Percentiles rank a stretch among this genome's conserved stretches.
phyloP scores from a whole-genome alignment of 2,113 vertebrate species.

The Colossoma macropomum region DNA sequence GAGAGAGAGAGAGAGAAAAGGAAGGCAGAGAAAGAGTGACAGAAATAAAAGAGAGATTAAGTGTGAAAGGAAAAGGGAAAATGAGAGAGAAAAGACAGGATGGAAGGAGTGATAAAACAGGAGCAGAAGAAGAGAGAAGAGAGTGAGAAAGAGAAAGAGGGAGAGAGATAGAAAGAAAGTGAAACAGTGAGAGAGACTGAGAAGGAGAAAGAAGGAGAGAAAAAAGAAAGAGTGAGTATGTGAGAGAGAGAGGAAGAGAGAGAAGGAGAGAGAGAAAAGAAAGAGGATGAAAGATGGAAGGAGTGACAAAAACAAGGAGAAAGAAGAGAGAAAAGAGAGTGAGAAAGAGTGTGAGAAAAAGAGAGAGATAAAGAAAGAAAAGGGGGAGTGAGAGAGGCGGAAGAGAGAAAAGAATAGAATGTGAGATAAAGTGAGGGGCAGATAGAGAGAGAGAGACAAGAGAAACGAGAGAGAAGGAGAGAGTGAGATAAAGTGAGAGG shows the following conservation, averaged over 20 bases:
- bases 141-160: not conserved
- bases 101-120: not conserved
- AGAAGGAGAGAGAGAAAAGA: not conserved
- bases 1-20: too few relatives aligned
- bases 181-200: not conserved
- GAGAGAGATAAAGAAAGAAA: not conserved
- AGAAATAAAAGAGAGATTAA: not conserved
- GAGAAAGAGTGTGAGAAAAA: not conserved
- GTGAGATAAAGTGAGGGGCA: not conserved
- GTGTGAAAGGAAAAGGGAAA: not conserved
- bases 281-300: not conserved
- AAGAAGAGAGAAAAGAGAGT: not conserved
- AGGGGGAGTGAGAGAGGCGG: too few relatives aligned
- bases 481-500: not conserved
- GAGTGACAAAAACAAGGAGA: too few relatives aligned
- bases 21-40: not conserved
- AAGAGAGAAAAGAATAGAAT: too few relatives aligned
- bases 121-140: too few relatives aligned
- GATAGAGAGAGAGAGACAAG: too few relatives aligned
- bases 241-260: not conserved
- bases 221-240: not conserved
- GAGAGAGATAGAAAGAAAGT: not conserved
- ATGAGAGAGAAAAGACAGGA: not conserved
- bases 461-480: not conserved
- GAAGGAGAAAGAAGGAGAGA: not conserved